Base-by-base conservation (phyloP, 2,888 invertebrate species). In the Brenthis ino region DNA sequence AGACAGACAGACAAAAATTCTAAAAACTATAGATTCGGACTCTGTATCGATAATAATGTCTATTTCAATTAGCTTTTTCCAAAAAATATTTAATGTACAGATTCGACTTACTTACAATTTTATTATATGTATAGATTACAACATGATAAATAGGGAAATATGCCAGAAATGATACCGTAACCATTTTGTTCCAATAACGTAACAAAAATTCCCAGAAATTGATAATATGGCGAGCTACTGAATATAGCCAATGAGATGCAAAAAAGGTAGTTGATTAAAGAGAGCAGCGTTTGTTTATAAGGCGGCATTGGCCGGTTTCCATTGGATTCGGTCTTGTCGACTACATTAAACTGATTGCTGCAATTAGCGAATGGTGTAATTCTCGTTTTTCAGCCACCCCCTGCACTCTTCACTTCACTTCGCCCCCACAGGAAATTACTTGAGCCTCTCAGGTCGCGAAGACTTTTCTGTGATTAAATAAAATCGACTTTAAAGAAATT, bases 341-440 rank as follows among this genome's bases (percentile, higher is more conserved):
- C 89, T 91, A 91, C 91, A 92, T 92, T 91, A 91, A 87, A 91
- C 87, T 91, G 91, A 92, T 92, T 91, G 90, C 91, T 85, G 89
- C 88, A 92, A 92, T 92, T 92, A 92, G 90, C 83, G 91, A 87
- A 89, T 90, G 91, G 88, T 89, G 90, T 89, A 89, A 89, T 90
- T 88, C 89, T 87, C 91, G 88, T 90, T 90, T 89, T 89, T 90
- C 89, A 89, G 84, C 83, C 84, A 76, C 80, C 85, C 78, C 78
- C 76, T 75, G 77, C 74, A 75, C 77, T 79, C 75, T 75, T 71
- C 74, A 67, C 72, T 74, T 67, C 77, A 74, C 77, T 74, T 70
- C 69, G 67, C 77, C 80, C 83, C 85, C 82, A 77, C 80, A 87
- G 87, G 87, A 91, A 90, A 91, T 91, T 91, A 86, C 89, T 89